Evolutionary conservation across 2,888 invertebrate species (phyloP), one percentile per base, ranked within the genome.

Genomic region (Monochamus alternatus): DNA sequence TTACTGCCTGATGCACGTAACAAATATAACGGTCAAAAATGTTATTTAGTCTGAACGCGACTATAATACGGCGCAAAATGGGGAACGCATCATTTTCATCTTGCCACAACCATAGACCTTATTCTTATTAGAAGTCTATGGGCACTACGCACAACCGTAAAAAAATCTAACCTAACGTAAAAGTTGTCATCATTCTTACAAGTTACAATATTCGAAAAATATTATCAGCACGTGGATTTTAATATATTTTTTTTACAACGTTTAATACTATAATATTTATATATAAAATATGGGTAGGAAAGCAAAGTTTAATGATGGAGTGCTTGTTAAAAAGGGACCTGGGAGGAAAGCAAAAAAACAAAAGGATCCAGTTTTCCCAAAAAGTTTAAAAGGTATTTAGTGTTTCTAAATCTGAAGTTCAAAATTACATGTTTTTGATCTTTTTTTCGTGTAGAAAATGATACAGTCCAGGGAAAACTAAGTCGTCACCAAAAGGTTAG

Each of bases 321-420:
- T 90, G 73, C 91, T 93, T 81, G 92, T 92, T 2, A 95, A 95
- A 86, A 94, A 93, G 84, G 97, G 97, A 0, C 96, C 95, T 8
- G 97, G 97, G 0, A 92, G 94, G 80, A 98, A 97, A 89, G 91
- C 96, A 0, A 95, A 93, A 82, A 98, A 97, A 86, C 98, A 98
- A 86, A 92, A 93, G 60, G 94, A 95, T 83, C 97, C 98, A 1
- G 90, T 91, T 65, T 93, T 94, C 85, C 91, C 92, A 75, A 92
- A 92, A 85, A 90, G 91, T 75, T 81, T 91, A 51, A 82, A 86
- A 85, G 90, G 92, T 91, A 88, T 55, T 55, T 5, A 80, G 30
- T 65, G 22, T 51, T 10, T 60, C 44, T 63, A 30, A 10, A 12
- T 31, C 5, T 47, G 59, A 55, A 55, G 75, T 47, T 59, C n/a